Base-by-base conservation (phyloP, 2,113 vertebrate species). In the Festucalex cinctus region DNA sequence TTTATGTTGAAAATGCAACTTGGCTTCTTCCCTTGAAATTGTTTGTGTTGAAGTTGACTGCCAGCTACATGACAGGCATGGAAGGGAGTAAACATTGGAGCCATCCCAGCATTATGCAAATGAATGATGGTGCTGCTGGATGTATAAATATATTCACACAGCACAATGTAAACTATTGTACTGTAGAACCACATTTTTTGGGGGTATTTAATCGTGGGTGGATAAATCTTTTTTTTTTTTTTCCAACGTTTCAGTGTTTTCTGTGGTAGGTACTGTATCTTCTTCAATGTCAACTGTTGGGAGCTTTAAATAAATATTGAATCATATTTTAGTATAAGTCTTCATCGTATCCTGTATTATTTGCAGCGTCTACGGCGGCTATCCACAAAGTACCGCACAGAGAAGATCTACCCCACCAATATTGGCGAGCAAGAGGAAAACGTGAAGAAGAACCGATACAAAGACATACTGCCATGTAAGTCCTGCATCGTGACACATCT, bases 371-470 rank as follows among this genome's bases (percentile, higher is more conserved):
- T 99, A 87, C 94, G 97, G 82, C 92, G 97, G 90, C 90, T 99
- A 80, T 99, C 97, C 59, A 97, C 96, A 63, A 98, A 98, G 88
- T 99, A 99, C 81, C 94, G 95, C 85, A 98, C 95, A 62, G 97
- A 98, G 85, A 98, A 96, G 90, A 99, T 97, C 85, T 99, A 96
- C 79, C 95, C 97, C 73, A 98, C 97, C 80, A 94, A 93, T 66
- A 92, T 94, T 70, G 97, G 97, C 76, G 96, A 99, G 88, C 93
- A 91, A 88, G 97, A 99, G 90, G 97, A 98, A 89, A 99, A 99
- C 82, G 95, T 99, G 81, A 98, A 98, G 90, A 98, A 98, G 93
- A 99, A 99, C 89, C 90, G 97, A 95, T 99, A 99, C 75, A 99
- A 99, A 88, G 97, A 99, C 86, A 99, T 99, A 84, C 89, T 99